A percentile compares a stretch with the other conserved stretches of the same genome.
Conservation (phyloP, 2,797 vertebrate genomes). For the Geotrypetes seraphini region DNA sequence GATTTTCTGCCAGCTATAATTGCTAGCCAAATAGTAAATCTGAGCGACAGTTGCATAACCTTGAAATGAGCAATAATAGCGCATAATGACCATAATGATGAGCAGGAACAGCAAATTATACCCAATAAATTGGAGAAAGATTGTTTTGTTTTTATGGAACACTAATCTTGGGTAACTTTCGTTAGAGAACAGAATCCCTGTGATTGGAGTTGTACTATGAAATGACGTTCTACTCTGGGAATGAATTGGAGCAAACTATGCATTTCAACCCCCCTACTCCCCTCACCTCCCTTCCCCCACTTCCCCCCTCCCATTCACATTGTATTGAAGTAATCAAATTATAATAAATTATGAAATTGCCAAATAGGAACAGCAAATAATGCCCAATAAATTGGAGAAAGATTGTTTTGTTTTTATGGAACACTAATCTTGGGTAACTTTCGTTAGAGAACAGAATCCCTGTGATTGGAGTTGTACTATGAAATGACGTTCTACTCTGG, state of each 20-base stretch:
- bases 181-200: constrained; percentile 5
- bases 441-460: constrained; percentile 9
- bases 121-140: constrained; percentile 33
- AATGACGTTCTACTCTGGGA: constrained; percentile 5
- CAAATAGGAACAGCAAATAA: constrained; percentile 34
- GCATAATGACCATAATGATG: constrained; percentile 37
- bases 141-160: constrained; percentile 22
- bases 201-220: constrained; percentile 5
- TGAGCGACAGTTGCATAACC: constrained; percentile 36
- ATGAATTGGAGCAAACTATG: background rate
- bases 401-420: constrained; percentile 22
- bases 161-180: constrained; percentile 11
- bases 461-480: constrained; percentile 5
- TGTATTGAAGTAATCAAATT: too few relatives aligned
- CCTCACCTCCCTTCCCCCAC: too few relatives aligned
- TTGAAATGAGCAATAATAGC: constrained; percentile 36
- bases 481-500: constrained; percentile 4
- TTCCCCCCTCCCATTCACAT: too few relatives aligned
- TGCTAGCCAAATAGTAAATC: constrained; percentile 25
- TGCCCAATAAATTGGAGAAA: constrained; percentile 35
- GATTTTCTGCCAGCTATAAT: constrained; percentile 14
- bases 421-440: constrained; percentile 12
- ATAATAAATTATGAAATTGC: too few relatives aligned
- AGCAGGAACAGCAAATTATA: constrained; percentile 35
- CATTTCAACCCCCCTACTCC: too few relatives aligned